A percentile compares a stretch with the other conserved stretches of the same genome.
Evolutionary conservation across 2,888 invertebrate species (phyloP).

Genomic region (Lepidochitona cinerea): DNA sequence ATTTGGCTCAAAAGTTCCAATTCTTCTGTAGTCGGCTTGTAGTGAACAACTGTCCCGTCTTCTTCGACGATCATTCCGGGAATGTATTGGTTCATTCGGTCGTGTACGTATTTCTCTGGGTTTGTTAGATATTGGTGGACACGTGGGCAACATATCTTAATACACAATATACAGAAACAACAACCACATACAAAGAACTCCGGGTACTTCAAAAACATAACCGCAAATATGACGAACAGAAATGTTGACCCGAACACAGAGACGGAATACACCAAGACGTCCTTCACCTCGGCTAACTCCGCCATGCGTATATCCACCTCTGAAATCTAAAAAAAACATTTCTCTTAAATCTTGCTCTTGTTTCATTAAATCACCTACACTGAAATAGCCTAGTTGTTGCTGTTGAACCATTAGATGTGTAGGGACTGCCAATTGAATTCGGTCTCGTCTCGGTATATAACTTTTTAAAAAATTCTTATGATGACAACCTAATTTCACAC

Average conservation of each 20-base stretch:
- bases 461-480: too few relatives aligned
- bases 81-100: slow-evolving; percentile 3
- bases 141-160: neutral
- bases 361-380: too few relatives aligned
- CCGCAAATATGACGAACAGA: neutral
- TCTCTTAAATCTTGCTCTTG: too few relatives aligned
- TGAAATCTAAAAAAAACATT: neutral
- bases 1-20: neutral
- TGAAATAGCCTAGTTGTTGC: too few relatives aligned
- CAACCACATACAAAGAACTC: neutral
- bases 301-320: neutral
- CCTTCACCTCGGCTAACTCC: neutral
- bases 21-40: neutral
- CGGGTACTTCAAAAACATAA: neutral
- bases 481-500: too few relatives aligned
- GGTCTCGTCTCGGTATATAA: too few relatives aligned
- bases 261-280: neutral
- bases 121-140: neutral
- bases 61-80: slow-evolving; percentile 5
- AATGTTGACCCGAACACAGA: neutral
- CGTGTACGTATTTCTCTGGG: neutral
- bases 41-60: neutral
- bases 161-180: neutral
- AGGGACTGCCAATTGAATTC: too few relatives aligned
- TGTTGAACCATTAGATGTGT: too few relatives aligned